Conservation (phyloP, 2,113 vertebrate species). For the Rafetus swinhoei region DNA sequence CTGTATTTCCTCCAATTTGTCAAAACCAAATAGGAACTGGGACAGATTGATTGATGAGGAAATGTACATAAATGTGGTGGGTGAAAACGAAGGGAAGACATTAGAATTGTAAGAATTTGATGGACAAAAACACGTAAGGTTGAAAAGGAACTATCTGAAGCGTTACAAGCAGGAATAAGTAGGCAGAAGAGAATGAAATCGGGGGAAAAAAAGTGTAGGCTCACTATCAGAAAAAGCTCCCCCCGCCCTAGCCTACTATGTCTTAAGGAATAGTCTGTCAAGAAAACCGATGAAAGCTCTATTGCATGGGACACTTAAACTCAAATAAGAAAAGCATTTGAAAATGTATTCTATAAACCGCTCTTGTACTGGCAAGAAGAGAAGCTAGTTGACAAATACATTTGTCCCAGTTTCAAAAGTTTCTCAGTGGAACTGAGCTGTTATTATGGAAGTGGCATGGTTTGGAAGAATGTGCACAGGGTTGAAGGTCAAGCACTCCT, state of each 20-base stretch:
- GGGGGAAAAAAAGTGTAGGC: neutral
- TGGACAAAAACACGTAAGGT: neutral
- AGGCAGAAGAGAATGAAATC: neutral
- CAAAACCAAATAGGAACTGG: neutral
- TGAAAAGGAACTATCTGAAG: neutral
- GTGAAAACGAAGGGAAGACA: neutral
- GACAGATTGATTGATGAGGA: neutral
- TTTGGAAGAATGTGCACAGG: neutral
- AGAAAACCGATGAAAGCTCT: neutral
- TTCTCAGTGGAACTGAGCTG: neutral
- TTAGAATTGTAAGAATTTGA: neutral
- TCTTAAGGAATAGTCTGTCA: neutral
- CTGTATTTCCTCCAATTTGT: neutral
- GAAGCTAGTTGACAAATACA: neutral
- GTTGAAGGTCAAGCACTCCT: constrained; percentile 17
- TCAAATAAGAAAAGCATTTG: neutral
- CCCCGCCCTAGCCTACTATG: no score
- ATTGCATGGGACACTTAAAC: neutral
- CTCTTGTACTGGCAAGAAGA: neutral
- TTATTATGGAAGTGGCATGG: neutral
- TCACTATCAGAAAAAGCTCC: fast-evolving
- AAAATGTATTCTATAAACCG: neutral
- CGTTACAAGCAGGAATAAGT: neutral
- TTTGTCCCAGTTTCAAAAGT: neutral
- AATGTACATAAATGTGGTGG: neutral